Evolutionary conservation across 2,113 vertebrate genomes (phyloP).

Genomic region (Orycteropus afer): DNA sequence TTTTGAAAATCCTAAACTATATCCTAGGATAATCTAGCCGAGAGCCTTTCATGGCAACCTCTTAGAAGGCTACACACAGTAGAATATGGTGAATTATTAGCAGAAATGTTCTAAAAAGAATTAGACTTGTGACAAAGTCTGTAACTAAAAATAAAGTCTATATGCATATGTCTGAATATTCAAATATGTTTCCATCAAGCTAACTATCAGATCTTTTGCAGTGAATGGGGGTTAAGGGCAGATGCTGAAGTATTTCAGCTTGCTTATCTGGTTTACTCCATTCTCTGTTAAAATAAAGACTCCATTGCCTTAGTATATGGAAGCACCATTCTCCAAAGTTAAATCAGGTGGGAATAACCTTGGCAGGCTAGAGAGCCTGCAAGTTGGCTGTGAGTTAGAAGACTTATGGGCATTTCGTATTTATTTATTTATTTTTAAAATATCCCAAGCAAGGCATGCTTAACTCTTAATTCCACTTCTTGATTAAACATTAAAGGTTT

Average conservation of each 20-base stretch:
- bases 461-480: slow-evolving; percentile 78
- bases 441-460: slow-evolving; percentile 66
- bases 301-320: background rate
- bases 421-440: slow-evolving; percentile 36
- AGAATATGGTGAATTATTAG: background rate
- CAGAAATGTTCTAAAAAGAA: background rate
- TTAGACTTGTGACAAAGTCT: background rate
- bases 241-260: background rate
- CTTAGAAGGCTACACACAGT: background rate
- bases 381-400: slow-evolving; percentile 36
- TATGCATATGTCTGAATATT: background rate
- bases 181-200: background rate
- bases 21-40: background rate
- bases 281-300: background rate
- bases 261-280: background rate
- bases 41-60: background rate
- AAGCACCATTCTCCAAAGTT: background rate
- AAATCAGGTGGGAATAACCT: background rate
- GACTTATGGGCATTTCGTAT: slow-evolving; percentile 58
- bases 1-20: slow-evolving; percentile 7
- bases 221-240: background rate
- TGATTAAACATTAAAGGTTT: slow-evolving; percentile 82
- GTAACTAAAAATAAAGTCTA: background rate
- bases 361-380: slow-evolving; percentile 26
- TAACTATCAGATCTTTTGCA: background rate